Base-by-base conservation (phyloP, 2,113 vertebrate species). In the Elachura formosa region DNA sequence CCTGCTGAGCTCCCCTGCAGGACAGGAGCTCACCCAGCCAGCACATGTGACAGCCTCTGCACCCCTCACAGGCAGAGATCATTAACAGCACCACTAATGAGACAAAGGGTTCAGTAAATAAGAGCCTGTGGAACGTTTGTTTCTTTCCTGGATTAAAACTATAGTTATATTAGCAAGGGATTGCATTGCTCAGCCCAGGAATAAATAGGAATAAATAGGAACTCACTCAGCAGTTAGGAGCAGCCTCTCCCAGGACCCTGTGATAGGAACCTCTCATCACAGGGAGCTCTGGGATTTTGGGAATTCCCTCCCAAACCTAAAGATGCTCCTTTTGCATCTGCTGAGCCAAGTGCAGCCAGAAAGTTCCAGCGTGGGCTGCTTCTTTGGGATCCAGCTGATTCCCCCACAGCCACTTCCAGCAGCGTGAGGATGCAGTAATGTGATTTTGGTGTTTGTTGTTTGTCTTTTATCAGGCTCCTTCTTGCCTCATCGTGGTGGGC, bases 381-480 rank as follows among this genome's bases (percentile, higher is more conserved):
- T 29, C 49, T n/a, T 59, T 16, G 45, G 23, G 36, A 69, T 15
- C 9, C 66, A 31, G 54, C 43, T 4, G 24, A 51, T 34, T 40
- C 62, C 43, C 43, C 54, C 49, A 5, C 5, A 55, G 1, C 18
- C 48, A 5, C 77, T 12, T 56, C 52, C 71, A 71, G 5, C 38
- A 33, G 49, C 18, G 11, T 41, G 40, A 36, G 16, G 49, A 43
- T n/a, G 18, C 18, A 9, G 48, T 4, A 34, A 46, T 6, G 24
- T 26, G 14, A 34, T 71, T 87, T 87, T 20, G 12, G 25, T 49
- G 62, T 8, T 17, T 23, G 16, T 51, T 23, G 9, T 58, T 82
- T 62, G 12, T 64, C 45, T 9, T 7, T 84, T 80, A 58, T 7
- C 90, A 99, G 99, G 99, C 41, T 98, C 97, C 52, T 98, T 99